Conservation (phyloP, 2,888 invertebrate genomes). For the Pherbina coryleti region DNA sequence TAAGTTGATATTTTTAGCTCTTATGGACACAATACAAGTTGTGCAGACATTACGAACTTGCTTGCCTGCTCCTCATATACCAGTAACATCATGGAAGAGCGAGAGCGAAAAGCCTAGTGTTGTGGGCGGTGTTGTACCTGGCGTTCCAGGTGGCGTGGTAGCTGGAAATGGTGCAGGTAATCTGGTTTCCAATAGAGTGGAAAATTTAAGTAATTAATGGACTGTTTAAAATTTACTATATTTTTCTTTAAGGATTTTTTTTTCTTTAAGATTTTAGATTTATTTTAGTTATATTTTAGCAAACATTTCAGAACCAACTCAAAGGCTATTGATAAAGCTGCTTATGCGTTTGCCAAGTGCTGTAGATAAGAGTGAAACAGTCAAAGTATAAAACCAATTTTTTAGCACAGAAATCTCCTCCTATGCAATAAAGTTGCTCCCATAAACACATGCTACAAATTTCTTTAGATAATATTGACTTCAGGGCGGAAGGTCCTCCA, state of each 20-base stretch:
- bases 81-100: slow-evolving; percentile 91
- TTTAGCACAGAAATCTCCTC: too few species aligned
- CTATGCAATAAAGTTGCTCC: too few species aligned
- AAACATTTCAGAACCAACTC: not conserved
- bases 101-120: slow-evolving; percentile 72
- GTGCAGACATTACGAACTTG: slow-evolving; percentile 88
- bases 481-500: too few species aligned
- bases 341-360: too few species aligned
- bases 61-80: slow-evolving; percentile 88
- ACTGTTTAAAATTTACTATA: not conserved
- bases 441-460: too few species aligned
- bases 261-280: not conserved
- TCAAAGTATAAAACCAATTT: too few species aligned
- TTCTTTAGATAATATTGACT: too few species aligned
- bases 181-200: slow-evolving; percentile 48
- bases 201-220: slow-evolving; percentile 51
- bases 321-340: not conserved
- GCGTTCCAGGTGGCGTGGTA: slow-evolving; percentile 26
- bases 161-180: slow-evolving; percentile 42
- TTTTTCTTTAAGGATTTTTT: not conserved
- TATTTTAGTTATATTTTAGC: not conserved
- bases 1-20: slow-evolving; percentile 71
- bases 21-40: slow-evolving; percentile 88
- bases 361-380: too few species aligned
- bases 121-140: slow-evolving; percentile 42